Base-by-base conservation (phyloP, 1,140 invertebrate genomes). In the Drosophila nasuta region DNA sequence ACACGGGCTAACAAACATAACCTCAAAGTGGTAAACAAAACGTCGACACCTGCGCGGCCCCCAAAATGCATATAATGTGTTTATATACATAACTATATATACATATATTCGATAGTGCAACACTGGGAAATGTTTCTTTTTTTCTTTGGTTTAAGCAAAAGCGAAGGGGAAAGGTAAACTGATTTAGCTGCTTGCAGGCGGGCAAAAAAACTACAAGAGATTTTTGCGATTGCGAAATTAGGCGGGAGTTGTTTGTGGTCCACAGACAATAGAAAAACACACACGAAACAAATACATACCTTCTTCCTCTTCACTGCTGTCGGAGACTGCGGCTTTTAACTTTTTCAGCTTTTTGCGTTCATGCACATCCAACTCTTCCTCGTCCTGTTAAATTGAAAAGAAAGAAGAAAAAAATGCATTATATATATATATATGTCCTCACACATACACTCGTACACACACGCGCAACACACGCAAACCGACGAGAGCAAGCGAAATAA, bases 331-430 rank as follows among this genome's bases (percentile, higher is more conserved):
- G 13, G 93, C 93, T 88, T 95, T 95, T 1, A 94, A 69, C 82
- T 94, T 94, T 81, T 96, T 96, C 0, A 94, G 66, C 73, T 95
- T 96, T 78, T 95, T 96, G 8, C 94, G 94, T 56, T 95, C 95
- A 58, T 93, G 92, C 11, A 93, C 90, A 64, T 94, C 94, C 78
- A 96, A 93, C 77, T 95, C 95, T 75, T 96, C 95, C 82, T 96
- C 95, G 83, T 96, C 93, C 93, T 92, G 75, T 10, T 69, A 70
- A 33, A 52, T 5, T 28, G 30, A 38, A 20, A 11, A 10, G 59
- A 65, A 30, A 62, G 64, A 30, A 62, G 64, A n/a, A 54, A 52
- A 68, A 71, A 41, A 57, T 62, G 48, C 51, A 81, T 64, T 63
- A 73, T 43, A 57, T 30, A 57, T 30, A 20, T 25, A 25, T 25